phyloP scores from a whole-genome alignment of 2,797 vertebrate species.

The Leucoraja ocellata region DNA sequence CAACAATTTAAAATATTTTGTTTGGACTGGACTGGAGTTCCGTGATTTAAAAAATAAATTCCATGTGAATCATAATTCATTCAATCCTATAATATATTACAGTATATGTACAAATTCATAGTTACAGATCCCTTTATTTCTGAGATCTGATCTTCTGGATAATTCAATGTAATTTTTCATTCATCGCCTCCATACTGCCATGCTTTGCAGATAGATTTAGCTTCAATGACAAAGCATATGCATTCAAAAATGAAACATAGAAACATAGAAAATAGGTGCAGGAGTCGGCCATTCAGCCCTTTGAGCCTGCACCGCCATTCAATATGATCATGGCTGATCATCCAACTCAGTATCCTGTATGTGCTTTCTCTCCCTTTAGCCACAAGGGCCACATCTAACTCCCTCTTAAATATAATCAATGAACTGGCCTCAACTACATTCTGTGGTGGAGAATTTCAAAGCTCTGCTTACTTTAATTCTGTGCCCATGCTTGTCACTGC shows the following conservation, averaged over 20 bases:
- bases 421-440: no score
- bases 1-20: background rate
- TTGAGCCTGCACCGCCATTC: no score
- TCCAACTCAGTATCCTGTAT: no score
- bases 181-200: background rate
- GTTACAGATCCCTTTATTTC: background rate
- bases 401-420: no score
- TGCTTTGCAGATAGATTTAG: background rate
- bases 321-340: no score
- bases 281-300: no score
- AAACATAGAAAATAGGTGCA: no score
- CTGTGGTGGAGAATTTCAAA: background rate
- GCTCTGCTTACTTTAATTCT: background rate
- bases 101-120: background rate
- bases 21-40: background rate
- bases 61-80: background rate
- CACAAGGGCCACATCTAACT: no score
- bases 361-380: no score
- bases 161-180: background rate
- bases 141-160: background rate
- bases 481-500: background rate
- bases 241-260: background rate
- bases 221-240: background rate
- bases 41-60: background rate
- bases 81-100: background rate